phyloP scores from a whole-genome alignment of 2,888 invertebrate species.

The Phalera bucephala region DNA sequence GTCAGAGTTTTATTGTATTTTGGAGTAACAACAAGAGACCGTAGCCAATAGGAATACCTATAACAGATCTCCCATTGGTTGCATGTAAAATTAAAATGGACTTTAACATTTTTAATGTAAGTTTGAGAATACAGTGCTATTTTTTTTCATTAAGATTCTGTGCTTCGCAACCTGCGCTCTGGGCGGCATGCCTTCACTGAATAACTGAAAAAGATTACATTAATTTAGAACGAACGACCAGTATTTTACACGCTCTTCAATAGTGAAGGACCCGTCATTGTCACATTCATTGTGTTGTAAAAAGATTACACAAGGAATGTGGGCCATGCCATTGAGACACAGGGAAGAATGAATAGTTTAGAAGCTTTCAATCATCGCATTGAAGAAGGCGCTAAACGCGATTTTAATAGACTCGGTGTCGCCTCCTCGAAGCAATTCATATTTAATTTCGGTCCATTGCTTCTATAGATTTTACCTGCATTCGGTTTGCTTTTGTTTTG shows the following conservation, averaged over 20 bases:
- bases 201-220: conserved; percentile 68
- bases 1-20: conserved; percentile 54
- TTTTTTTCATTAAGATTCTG: background rate
- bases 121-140: background rate
- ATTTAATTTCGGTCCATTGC: conserved; percentile 63
- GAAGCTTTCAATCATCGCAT: conserved; percentile 77
- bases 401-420: conserved; percentile 80
- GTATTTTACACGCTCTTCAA: conserved; percentile 63
- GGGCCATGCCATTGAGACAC: conserved; percentile 71
- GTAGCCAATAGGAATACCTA: conserved; percentile 65
- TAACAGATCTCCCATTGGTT: conserved; percentile 41
- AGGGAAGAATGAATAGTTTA: conserved; percentile 72
- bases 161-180: conserved; percentile 44
- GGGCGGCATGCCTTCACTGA: conserved; percentile 68
- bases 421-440: conserved; percentile 70
- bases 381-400: conserved; percentile 75
- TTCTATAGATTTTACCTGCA: conserved; percentile 54
- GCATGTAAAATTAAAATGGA: background rate
- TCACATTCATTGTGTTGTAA: conserved; percentile 65
- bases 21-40: conserved; percentile 54
- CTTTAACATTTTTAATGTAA: background rate
- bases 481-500: conserved; percentile 34
- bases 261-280: conserved; percentile 63
- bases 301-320: conserved; percentile 76
- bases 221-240: conserved; percentile 67